phyloP scores from a whole-genome alignment of 1,140 invertebrate species.

The Drosophila dunni region DNA sequence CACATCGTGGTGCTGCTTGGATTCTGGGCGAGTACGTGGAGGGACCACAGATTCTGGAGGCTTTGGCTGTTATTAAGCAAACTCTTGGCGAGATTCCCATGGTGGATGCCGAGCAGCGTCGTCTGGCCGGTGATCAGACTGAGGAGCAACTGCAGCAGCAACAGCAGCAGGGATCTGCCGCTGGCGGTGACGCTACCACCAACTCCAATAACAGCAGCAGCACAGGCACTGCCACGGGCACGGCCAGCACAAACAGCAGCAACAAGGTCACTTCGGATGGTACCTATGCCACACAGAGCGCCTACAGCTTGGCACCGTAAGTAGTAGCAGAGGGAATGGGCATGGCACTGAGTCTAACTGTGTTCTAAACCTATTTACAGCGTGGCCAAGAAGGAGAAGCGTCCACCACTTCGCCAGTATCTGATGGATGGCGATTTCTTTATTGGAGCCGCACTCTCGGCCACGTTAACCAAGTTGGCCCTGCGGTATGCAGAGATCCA shows the following conservation, averaged over 20 bases:
- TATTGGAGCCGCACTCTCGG: constrained; percentile 95
- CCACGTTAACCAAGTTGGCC: constrained; percentile 96
- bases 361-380: constrained; percentile 56
- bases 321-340: constrained; percentile 56
- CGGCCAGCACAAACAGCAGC: constrained; percentile 45
- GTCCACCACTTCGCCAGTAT: constrained; percentile 93
- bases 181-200: constrained; percentile 44
- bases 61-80: constrained; percentile 91
- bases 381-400: constrained; percentile 88
- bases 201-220: constrained; percentile 22
- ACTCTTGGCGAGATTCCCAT: constrained; percentile 95
- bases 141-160: constrained; percentile 82
- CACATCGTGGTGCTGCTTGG: constrained; percentile 98
- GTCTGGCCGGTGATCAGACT: constrained; percentile 88
- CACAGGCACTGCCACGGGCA: constrained; percentile 23
- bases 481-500: constrained; percentile 86
- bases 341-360: neutral
- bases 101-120: constrained; percentile 94
- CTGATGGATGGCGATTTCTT: constrained; percentile 98
- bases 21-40: constrained; percentile 98
- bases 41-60: constrained; percentile 91
- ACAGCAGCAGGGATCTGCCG: constrained; percentile 47
- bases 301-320: constrained; percentile 93
- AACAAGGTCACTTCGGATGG: constrained; percentile 96
- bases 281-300: constrained; percentile 99